phyloP scores from a whole-genome alignment of 92 coral and sea anemone species.

The Phenganax subtilis region DNA sequence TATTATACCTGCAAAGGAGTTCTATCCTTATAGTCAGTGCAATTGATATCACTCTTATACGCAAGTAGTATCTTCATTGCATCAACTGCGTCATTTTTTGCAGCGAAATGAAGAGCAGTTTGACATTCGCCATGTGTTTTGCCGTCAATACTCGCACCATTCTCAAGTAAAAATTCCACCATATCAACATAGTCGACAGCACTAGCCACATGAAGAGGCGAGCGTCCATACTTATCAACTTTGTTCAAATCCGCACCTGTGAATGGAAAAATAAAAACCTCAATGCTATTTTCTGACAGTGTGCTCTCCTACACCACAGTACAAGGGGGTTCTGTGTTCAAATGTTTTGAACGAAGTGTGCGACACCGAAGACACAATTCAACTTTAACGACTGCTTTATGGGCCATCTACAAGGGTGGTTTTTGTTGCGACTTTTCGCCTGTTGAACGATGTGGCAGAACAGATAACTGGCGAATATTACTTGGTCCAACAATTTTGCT shows the following conservation, averaged over 20 bases:
- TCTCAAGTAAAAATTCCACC: constrained; percentile 27
- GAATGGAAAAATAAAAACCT: neutral
- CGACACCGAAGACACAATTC: too few relatives aligned
- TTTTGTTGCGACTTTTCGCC: too few relatives aligned
- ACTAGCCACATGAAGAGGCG: constrained; percentile 28
- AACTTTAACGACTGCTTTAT: too few relatives aligned
- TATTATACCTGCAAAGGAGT: constrained; percentile 34
- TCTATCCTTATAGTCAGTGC: constrained; percentile 26
- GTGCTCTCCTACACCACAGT: too few relatives aligned
- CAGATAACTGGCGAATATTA: too few relatives aligned
- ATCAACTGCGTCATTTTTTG: constrained; percentile 25
- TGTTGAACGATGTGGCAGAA: too few relatives aligned
- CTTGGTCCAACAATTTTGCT: too few relatives aligned
- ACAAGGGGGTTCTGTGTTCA: too few relatives aligned
- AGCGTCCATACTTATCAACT: constrained; percentile 36
- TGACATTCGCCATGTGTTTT: constrained; percentile 33
- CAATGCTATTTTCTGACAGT: neutral
- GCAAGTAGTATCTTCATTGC: constrained; percentile 32
- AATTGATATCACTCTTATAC: constrained; percentile 18
- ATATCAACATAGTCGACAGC: constrained; percentile 37
- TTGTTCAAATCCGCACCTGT: constrained; percentile 36
- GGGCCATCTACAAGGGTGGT: too few relatives aligned
- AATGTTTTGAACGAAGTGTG: too few relatives aligned
- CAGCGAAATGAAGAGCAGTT: constrained; percentile 35
- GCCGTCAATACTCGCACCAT: constrained; percentile 13